Percentiles rank a stretch among this genome's conserved stretches.
These are phyloP conservation scores for Felis chaus DNA, from an alignment of 2,113 vertebrate genomes.

Conservation along the genomic window DNA sequence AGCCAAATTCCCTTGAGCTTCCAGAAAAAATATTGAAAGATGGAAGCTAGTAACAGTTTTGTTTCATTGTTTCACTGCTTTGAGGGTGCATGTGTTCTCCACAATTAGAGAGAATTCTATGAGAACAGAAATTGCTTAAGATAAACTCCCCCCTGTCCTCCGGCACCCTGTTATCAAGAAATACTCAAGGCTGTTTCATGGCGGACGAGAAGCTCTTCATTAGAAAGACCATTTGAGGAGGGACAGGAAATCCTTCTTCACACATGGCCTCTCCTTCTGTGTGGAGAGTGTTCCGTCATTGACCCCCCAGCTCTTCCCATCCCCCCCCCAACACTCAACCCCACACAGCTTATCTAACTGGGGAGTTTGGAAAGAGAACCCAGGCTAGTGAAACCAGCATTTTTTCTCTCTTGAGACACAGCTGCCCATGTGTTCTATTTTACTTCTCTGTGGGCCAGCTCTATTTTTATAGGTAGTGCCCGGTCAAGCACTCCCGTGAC, in stretches of 20 bases:
- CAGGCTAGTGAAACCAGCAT: too few relatives aligned
- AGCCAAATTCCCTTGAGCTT: background rate
- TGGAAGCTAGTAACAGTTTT: background rate
- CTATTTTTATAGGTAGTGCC: background rate
- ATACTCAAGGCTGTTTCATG: background rate
- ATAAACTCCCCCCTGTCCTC: background rate
- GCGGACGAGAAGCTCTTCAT: background rate
- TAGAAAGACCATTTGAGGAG: background rate
- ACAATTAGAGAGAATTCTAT: background rate
- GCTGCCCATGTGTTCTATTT: background rate
- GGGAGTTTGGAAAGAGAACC: background rate
- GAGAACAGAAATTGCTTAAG: background rate
- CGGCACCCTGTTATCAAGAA: background rate
- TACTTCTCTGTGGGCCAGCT: background rate
- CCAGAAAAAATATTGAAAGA: background rate
- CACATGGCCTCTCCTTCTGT: background rate
- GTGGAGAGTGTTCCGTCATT: background rate
- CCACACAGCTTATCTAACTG: background rate
- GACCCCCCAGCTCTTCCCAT: fast-evolving
- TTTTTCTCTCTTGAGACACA: background rate
- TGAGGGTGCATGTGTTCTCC: background rate
- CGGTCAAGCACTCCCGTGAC: background rate
- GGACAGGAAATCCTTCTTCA: background rate
- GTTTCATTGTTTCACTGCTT: background rate
- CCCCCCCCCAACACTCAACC: background rate